These are phyloP conservation scores for Digitonthophagus gazella DNA, from an alignment of 2,888 invertebrate genomes.

Conservation along the genomic window DNA sequence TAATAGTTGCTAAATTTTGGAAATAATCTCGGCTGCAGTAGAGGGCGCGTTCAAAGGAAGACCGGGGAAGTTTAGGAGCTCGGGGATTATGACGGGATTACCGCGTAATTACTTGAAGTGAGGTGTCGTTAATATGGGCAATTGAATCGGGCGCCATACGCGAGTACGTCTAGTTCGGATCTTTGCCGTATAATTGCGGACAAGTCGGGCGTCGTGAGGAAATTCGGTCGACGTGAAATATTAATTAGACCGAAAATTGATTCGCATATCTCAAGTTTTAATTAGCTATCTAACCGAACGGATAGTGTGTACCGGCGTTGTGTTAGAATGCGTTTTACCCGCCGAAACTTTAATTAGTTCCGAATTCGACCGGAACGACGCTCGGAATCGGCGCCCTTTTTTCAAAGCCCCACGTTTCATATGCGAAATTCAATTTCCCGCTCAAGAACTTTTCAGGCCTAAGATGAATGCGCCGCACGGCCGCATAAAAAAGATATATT, in stretches of 20 bases:
- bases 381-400: neutral
- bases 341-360: neutral
- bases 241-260: neutral
- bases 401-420: neutral
- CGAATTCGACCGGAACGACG: neutral
- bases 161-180: neutral
- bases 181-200: neutral
- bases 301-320: neutral
- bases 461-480: neutral
- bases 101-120: neutral
- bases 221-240: neutral
- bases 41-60: neutral
- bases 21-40: neutral
- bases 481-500: slow-evolving; percentile 33
- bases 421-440: neutral
- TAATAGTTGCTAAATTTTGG: neutral
- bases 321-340: neutral
- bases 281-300: neutral
- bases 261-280: neutral
- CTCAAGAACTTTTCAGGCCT: neutral
- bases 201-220: neutral
- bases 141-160: neutral
- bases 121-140: neutral
- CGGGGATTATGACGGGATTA: neutral
- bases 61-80: neutral